A percentile compares a stretch with the other conserved stretches of the same genome.
These are phyloP conservation scores for Chrysoperla carnea DNA, from an alignment of 1,140 invertebrate genomes.

Conservation along the genomic window DNA sequence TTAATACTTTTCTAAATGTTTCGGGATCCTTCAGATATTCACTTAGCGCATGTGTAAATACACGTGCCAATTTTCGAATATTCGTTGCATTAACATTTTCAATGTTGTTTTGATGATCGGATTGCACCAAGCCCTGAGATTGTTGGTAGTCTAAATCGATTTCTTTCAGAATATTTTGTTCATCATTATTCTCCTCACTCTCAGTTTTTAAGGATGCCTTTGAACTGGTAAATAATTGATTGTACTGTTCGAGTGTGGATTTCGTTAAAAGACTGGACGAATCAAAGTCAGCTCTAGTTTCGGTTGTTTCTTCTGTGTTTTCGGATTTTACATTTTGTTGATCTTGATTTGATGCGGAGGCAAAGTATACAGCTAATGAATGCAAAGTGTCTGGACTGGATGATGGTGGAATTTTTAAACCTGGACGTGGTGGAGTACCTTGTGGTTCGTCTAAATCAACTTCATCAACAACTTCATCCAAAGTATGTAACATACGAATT, in stretches of 20 bases:
- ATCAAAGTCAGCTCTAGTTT: constrained; percentile 15
- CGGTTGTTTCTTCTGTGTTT: constrained; percentile 18
- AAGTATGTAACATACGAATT: constrained; percentile 15
- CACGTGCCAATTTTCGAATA: constrained; percentile 57
- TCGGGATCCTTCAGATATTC: constrained; percentile 65
- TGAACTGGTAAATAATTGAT: constrained; percentile 26
- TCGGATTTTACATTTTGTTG: constrained; percentile 9
- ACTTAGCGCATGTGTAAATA: constrained; percentile 63
- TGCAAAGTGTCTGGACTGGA: constrained; percentile 56
- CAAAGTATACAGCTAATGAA: constrained; percentile 59
- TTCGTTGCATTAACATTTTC: constrained; percentile 32
- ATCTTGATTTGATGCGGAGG: constrained; percentile 40
- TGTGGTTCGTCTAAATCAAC: constrained; percentile 3
- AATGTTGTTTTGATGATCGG: neutral
- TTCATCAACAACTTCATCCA: constrained; percentile 13
- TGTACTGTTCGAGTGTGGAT: constrained; percentile 37
- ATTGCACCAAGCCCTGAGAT: constrained; percentile 31
- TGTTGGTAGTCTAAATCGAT: constrained; percentile 40
- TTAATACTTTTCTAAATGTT: constrained; percentile 52
- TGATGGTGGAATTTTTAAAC: constrained; percentile 44
- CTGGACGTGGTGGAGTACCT: constrained; percentile 21
- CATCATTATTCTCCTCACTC: constrained; percentile 21
- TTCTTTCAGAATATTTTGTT: constrained; percentile 22
- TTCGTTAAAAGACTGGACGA: constrained; percentile 29
- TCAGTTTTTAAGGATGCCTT: constrained; percentile 17